Evolutionary conservation across 2,113 vertebrate genomes (phyloP).

Genomic region (Puntigrus tetrazona): DNA sequence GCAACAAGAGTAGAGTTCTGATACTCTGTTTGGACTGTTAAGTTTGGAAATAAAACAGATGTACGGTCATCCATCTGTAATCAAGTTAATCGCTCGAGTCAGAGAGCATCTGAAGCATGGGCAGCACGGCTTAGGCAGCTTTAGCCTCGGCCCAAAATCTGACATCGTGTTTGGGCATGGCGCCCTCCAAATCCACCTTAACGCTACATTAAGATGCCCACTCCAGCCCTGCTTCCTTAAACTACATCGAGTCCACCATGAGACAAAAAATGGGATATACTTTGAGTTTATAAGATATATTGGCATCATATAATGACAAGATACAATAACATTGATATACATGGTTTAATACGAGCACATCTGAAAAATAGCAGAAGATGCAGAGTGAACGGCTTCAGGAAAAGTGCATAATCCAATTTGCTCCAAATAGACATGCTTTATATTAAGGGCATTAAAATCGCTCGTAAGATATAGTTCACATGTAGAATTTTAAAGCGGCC

Average conservation of each 20-base stretch:
- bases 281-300: no score
- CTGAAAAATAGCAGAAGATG: no score
- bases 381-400: no score
- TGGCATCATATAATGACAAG: not conserved
- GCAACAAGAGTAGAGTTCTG: not conserved
- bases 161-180: slow-evolving; percentile 36
- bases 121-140: slow-evolving; percentile 21
- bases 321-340: no score
- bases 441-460: no score
- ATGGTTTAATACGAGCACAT: no score
- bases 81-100: slow-evolving; percentile 1
- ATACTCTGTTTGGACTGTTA: not conserved
- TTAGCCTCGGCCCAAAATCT: slow-evolving; percentile 32
- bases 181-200: slow-evolving; percentile 42
- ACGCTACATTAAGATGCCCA: slow-evolving; percentile 34
- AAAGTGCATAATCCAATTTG: no score
- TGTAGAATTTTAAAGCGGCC: no score
- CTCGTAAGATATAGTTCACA: no score
- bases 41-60: slow-evolving; percentile 15
- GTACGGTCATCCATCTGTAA: not conserved
- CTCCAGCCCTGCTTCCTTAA: slow-evolving; percentile 4
- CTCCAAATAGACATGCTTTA: no score
- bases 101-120: not conserved
- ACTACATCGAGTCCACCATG: not conserved
- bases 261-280: not conserved